These are phyloP conservation scores for Etheostoma perlongum DNA, from an alignment of 2,797 vertebrate species.

Conservation along the genomic window DNA sequence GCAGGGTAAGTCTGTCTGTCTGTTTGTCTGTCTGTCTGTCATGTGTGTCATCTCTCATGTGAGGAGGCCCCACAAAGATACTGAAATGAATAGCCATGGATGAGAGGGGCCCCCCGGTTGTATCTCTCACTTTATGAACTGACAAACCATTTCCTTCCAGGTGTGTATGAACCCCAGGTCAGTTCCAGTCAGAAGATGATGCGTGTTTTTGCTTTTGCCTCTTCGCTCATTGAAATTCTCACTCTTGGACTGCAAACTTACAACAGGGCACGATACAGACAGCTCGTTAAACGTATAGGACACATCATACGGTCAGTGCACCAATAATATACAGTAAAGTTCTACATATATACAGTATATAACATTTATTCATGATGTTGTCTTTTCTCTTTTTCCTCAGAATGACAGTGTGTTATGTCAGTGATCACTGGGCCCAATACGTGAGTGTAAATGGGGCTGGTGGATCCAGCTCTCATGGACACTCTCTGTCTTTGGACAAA, in stretches of 20 bases:
- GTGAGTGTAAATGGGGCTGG: constrained; percentile 78
- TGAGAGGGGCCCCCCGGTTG: neutral
- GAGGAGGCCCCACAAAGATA: no score
- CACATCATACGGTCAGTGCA: constrained; percentile 92
- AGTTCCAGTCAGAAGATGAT: constrained; percentile 96
- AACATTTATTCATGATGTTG: neutral
- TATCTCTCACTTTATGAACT: constrained; percentile 6
- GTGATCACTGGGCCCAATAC: constrained; percentile 97
- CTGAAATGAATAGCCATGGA: no score
- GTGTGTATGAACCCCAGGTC: constrained; percentile 91
- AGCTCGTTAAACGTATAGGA: constrained; percentile 96
- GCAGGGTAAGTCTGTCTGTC: constrained; percentile 83
- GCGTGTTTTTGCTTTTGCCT: constrained; percentile 96
- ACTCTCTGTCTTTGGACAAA: constrained; percentile 90
- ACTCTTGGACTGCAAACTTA: constrained; percentile 94
- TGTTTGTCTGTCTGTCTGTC: neutral
- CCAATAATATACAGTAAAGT: neutral
- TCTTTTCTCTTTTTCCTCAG: constrained; percentile 72
- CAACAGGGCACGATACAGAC: constrained; percentile 95
- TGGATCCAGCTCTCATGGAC: constrained; percentile 75
- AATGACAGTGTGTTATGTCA: constrained; percentile 95
- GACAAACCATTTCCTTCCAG: constrained; percentile 72
- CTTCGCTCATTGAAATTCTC: constrained; percentile 93
- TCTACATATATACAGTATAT: no score
- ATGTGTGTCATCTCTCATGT: no score